These are phyloP conservation scores for Epiblema foenella DNA, from an alignment of 2,888 invertebrate species.

Conservation along the genomic window DNA sequence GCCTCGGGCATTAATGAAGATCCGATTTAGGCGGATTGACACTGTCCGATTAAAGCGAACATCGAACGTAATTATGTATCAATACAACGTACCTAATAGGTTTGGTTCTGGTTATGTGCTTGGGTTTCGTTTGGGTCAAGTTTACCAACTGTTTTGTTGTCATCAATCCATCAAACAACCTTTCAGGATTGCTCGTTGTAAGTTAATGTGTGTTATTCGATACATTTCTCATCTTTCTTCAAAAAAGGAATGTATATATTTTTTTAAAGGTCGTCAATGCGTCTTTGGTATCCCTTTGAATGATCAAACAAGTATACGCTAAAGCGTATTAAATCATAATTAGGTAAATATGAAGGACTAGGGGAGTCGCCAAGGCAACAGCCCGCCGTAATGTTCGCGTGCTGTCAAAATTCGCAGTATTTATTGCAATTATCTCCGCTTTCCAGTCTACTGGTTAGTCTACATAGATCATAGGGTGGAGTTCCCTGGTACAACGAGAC, in stretches of 20 bases:
- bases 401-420: conserved; percentile 41
- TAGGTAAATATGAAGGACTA: conserved; percentile 10
- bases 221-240: too few relatives aligned
- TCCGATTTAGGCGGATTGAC: conserved; percentile 74
- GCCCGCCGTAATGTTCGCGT: conserved; percentile 22
- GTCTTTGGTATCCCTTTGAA: too few relatives aligned
- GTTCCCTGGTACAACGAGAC: conserved; percentile 27
- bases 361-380: conserved; percentile 38
- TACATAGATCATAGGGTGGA: conserved; percentile 39
- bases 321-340: neutral
- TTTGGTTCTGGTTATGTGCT: conserved; percentile 29
- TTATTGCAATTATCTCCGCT: conserved; percentile 59
- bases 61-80: conserved; percentile 49
- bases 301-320: neutral
- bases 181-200: too few relatives aligned
- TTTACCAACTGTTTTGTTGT: too few relatives aligned
- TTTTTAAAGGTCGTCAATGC: too few relatives aligned
- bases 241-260: too few relatives aligned
- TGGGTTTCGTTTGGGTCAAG: neutral
- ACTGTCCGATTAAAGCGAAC: conserved; percentile 53
- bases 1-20: conserved; percentile 74
- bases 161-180: too few relatives aligned
- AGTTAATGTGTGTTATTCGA: too few relatives aligned
- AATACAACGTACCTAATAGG: conserved; percentile 48
- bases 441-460: conserved; percentile 60